A percentile compares a stretch with the other conserved stretches of the same genome.
phyloP scores from a whole-genome alignment of 2,888 invertebrate species.

The Strigamia transsilvanica region DNA sequence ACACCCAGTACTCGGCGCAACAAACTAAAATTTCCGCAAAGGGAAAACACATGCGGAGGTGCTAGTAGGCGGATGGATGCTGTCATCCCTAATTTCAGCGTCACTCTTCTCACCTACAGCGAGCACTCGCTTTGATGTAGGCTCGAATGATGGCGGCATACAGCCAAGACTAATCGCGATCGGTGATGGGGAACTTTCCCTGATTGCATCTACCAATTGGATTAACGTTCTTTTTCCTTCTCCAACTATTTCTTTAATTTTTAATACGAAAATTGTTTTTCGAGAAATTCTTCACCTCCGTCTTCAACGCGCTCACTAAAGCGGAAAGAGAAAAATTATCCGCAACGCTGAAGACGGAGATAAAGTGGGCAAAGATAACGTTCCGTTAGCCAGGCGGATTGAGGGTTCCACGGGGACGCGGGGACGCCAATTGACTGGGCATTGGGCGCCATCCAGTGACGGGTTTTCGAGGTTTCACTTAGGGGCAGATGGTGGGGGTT shows the following conservation, averaged over 20 bases:
- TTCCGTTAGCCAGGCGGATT: background rate
- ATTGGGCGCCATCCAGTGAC: slow-evolving; percentile 15
- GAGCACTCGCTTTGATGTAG: slow-evolving; percentile 17
- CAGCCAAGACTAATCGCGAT: slow-evolving; percentile 10
- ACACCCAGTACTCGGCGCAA: too few relatives aligned
- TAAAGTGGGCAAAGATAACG: background rate
- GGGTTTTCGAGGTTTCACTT: background rate
- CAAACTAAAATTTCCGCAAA: background rate
- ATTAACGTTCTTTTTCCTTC: background rate
- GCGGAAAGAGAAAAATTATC: background rate
- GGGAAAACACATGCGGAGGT: slow-evolving; percentile 5
- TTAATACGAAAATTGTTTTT: slow-evolving; percentile 2
- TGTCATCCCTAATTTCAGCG: slow-evolving; percentile 18
- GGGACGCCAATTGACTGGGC: background rate
- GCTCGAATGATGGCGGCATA: slow-evolving; percentile 23
- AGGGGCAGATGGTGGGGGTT: background rate
- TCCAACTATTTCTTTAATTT: background rate
- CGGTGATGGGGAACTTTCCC: background rate
- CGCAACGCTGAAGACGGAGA: background rate
- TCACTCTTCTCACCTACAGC: slow-evolving; percentile 22
- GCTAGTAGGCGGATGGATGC: background rate
- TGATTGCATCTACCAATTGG: slow-evolving; percentile 23
- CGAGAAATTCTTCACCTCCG: background rate
- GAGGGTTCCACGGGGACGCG: background rate
- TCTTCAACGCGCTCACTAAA: background rate